Percentiles rank a stretch among this genome's conserved stretches.
phyloP scores from a whole-genome alignment of 2,888 invertebrate genomes.

The Brenthis daphne region DNA sequence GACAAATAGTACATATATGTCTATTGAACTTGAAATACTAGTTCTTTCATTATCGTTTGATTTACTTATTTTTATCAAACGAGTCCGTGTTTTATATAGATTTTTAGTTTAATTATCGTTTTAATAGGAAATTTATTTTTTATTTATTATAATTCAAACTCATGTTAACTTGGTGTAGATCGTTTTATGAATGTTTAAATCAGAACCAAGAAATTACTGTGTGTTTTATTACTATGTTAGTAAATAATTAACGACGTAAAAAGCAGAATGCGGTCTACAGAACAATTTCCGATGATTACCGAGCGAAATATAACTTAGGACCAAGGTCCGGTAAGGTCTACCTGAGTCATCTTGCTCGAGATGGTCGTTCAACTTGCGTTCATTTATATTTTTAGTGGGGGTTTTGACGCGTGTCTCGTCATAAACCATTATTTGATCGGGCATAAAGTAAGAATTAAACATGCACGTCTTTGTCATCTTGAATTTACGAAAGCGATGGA shows the following conservation, averaged over 20 bases:
- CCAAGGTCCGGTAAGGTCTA: conserved; percentile 61
- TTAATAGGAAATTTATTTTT: too few species aligned
- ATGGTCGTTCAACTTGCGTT: conserved; percentile 78
- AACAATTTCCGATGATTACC: conserved; percentile 26
- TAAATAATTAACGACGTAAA: background rate
- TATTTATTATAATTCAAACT: too few species aligned
- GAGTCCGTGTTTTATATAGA: background rate
- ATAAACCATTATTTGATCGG: conserved; percentile 39
- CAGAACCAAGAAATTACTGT: too few species aligned
- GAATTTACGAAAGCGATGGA: background rate
- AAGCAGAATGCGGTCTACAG: background rate
- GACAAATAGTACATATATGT: conserved; percentile 2
- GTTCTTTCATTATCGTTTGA: conserved; percentile 3
- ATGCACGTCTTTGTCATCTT: conserved; percentile 3
- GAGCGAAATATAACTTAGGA: conserved; percentile 43
- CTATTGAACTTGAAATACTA: conserved; percentile 16
- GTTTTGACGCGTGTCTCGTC: conserved; percentile 58
- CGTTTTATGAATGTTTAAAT: too few species aligned
- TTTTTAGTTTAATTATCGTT: background rate
- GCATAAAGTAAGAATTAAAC: conserved; percentile 24
- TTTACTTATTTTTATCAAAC: conserved; percentile 10
- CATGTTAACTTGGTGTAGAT: too few species aligned
- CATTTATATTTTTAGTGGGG: conserved; percentile 69
- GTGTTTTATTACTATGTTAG: too few species aligned
- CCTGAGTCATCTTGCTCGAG: conserved; percentile 64